Conservation (phyloP, 2,797 vertebrate genomes). For the Lepus townsendii region DNA sequence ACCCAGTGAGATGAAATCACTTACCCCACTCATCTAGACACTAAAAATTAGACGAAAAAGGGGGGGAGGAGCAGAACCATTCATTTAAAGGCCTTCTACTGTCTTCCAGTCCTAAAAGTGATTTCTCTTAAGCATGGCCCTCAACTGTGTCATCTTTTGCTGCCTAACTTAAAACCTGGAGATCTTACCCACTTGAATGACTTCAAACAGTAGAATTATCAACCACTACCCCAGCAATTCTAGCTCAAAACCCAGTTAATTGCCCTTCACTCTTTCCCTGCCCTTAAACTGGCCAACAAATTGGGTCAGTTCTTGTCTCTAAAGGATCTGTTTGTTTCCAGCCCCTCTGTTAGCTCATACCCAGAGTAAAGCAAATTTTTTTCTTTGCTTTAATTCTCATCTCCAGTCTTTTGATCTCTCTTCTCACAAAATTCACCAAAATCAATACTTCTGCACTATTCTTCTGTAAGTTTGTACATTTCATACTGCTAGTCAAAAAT, state of each 20-base stretch:
- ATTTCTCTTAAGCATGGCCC: not conserved
- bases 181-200: not conserved
- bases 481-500: not conserved
- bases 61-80: not conserved
- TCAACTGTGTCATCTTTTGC: not conserved
- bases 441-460: not conserved
- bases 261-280: not conserved
- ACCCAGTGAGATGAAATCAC: constrained; percentile 5
- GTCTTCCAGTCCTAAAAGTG: not conserved
- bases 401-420: not conserved
- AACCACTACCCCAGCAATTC: not conserved
- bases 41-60: not conserved
- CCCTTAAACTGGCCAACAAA: not conserved
- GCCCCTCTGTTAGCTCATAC: not conserved
- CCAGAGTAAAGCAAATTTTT: not conserved
- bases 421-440: not conserved
- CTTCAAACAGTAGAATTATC: not conserved
- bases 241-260: not conserved
- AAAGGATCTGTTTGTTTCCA: not conserved
- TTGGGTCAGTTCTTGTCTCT: not conserved
- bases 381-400: not conserved
- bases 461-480: not conserved
- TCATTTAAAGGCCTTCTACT: not conserved
- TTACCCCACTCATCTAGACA: not conserved
- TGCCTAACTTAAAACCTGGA: not conserved